These are phyloP conservation scores for Drosophila dunni DNA, from an alignment of 1,140 invertebrate genomes.

Conservation along the genomic window DNA sequence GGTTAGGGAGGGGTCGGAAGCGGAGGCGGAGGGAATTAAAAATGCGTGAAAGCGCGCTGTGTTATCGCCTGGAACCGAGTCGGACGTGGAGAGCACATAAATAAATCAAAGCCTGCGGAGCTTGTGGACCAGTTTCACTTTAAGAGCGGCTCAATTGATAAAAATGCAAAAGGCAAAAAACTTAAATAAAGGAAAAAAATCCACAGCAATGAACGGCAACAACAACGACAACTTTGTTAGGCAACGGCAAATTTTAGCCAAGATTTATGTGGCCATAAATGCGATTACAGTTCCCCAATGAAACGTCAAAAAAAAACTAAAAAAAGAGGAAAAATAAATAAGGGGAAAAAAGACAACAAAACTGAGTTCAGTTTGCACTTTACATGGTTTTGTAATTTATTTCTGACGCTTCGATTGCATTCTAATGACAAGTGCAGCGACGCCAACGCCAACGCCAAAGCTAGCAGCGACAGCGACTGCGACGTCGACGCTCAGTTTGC, in stretches of 20 bases:
- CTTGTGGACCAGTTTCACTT: constrained; percentile 64
- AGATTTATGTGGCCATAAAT: constrained; percentile 82
- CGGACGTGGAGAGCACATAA: constrained; percentile 51
- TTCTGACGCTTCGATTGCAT: constrained; percentile 80
- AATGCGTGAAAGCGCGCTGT: constrained; percentile 75
- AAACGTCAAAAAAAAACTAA: constrained; percentile 69
- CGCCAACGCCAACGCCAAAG: constrained; percentile 31
- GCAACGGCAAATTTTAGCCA: constrained; percentile 77
- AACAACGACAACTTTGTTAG: constrained; percentile 65
- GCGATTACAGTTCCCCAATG: constrained; percentile 70
- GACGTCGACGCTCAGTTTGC: background rate
- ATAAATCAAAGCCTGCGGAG: constrained; percentile 69
- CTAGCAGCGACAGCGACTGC: constrained; percentile 6
- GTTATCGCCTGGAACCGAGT: constrained; percentile 46
- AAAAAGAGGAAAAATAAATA: constrained; percentile 48
- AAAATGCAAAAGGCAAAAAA: constrained; percentile 36
- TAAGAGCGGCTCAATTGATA: constrained; percentile 66
- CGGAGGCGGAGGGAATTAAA: constrained; percentile 55
- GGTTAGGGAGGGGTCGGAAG: background rate
- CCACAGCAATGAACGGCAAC: constrained; percentile 22
- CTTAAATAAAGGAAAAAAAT: constrained; percentile 45
- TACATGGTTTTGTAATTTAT: constrained; percentile 81
- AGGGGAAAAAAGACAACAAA: constrained; percentile 13
- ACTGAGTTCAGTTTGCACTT: constrained; percentile 76
- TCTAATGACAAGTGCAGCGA: constrained; percentile 78